A percentile compares a stretch with the other conserved stretches of the same genome.
Conservation (phyloP, 2,113 vertebrate species). For the Lepus europaeus region DNA sequence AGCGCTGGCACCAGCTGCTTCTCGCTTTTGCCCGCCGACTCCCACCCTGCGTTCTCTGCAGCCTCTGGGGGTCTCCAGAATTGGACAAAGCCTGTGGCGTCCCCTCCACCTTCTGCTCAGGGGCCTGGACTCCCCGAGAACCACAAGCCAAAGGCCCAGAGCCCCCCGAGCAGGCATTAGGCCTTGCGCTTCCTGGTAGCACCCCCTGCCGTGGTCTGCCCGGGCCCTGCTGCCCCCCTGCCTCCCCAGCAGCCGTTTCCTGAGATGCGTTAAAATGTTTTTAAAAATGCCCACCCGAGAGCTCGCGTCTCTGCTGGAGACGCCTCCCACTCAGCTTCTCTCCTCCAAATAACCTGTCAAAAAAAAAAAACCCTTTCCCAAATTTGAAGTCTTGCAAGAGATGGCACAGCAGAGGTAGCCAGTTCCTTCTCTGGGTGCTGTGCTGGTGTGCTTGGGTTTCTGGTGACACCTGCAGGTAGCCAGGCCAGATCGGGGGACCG, state of each 20-base stretch:
- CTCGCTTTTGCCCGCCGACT: rapidly evolving
- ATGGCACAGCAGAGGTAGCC: slow-evolving; percentile 18
- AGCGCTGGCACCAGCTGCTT: too few relatives aligned
- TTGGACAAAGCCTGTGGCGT: background rate
- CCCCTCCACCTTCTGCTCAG: background rate
- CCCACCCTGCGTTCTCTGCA: background rate
- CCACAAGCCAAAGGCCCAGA: background rate
- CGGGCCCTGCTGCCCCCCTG: background rate
- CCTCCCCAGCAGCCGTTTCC: background rate
- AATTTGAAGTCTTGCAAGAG: slow-evolving; percentile 42
- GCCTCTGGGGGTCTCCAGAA: background rate
- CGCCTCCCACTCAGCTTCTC: slow-evolving; percentile 76
- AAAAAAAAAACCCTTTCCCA: slow-evolving; percentile 48
- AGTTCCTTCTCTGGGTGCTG: background rate
- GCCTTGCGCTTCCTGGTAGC: background rate
- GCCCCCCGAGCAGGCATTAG: background rate
- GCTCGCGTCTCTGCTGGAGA: slow-evolving; percentile 70
- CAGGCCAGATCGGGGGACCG: background rate
- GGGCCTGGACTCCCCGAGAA: background rate
- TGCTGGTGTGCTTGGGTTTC: background rate
- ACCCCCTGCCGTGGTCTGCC: background rate
- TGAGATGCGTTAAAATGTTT: background rate
- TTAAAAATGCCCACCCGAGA: slow-evolving; percentile 34
- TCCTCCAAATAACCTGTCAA: slow-evolving; percentile 76
- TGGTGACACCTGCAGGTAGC: background rate